Evolutionary conservation across 37 sponge, comb jelly and placozoan species (phyloP).

Genomic region (Corticium candelabrum): DNA sequence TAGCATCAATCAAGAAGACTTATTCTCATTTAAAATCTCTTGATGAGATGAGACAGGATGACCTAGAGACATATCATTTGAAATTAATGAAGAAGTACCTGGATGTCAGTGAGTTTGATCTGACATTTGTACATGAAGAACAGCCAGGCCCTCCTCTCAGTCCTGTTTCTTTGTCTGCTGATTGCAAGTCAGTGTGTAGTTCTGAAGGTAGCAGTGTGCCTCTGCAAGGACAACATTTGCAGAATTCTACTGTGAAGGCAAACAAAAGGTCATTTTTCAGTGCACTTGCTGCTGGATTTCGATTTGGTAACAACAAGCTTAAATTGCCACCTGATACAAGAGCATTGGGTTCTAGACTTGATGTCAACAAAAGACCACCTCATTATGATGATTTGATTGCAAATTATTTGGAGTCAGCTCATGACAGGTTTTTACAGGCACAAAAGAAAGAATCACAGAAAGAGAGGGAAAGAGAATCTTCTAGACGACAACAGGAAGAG

Average conservation of each 20-base stretch:
- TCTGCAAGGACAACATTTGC: background rate
- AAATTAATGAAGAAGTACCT: background rate
- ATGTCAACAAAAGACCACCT: constrained; percentile 23
- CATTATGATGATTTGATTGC: constrained; percentile 51
- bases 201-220: no score
- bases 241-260: background rate
- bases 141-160: no score
- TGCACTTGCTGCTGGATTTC: background rate
- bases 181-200: no score
- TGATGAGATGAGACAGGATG: background rate
- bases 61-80: background rate
- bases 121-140: no score
- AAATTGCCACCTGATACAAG: background rate
- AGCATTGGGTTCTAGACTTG: background rate
- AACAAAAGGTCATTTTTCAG: background rate
- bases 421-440: constrained; percentile 28
- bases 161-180: no score
- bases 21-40: background rate
- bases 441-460: background rate
- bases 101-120: background rate
- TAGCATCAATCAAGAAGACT: background rate
- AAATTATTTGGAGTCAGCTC: constrained; percentile 39
- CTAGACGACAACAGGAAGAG: constrained; percentile 27
- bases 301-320: background rate
- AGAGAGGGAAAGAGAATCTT: constrained; percentile 21